Evolutionary conservation across 2,113 vertebrate genomes (phyloP), one percentile per base, ranked within the genome.

Genomic region (Gila orcuttii): DNA sequence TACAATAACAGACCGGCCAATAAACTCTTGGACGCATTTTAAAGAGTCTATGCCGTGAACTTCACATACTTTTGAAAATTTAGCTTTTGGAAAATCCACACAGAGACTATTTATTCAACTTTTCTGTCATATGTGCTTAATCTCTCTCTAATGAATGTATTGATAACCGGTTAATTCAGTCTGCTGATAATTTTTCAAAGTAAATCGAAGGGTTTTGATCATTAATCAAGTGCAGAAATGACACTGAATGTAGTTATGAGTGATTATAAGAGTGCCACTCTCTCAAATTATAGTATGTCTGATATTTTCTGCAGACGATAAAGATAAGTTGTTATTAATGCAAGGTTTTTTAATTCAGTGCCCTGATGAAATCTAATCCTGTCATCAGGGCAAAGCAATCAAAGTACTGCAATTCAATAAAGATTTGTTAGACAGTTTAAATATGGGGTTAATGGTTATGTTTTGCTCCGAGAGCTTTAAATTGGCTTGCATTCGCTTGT

Each of bases 401-500:
- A 19, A 9, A 23, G 68, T 11, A 23, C 21, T 60, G 55, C 13
- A 60, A 42, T 60, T 25, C 77, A 39, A 42, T 79, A 79, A 33
- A 79, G 77, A 79, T 79, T n/a, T 39, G 23, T 57, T 50, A 12
- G 33, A 60, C 77, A 42, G 77, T 79, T 79, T 79, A 79, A 79
- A 79, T 60, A 42, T 17, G 55, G 4, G 31, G 33, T 60, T 59
- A 78, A 78, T 78, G 52, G 52, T 59, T 19, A 78, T 50, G 75
- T 78, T 57, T 78, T 23, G 50, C 75, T 60, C 31, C 23, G 33
- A 60, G 77, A 79, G 55, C 77, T 79, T 78, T 36, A 33, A 57
- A 36, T 78, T 59, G 76, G 50, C 76, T 59, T 13, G 76, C 9
- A 21, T 59, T 59, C 3, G 52, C 28, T 59, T 9, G 10, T 8